Conservation (phyloP, 2,888 invertebrate genomes). For the Galerucella pusilla region DNA sequence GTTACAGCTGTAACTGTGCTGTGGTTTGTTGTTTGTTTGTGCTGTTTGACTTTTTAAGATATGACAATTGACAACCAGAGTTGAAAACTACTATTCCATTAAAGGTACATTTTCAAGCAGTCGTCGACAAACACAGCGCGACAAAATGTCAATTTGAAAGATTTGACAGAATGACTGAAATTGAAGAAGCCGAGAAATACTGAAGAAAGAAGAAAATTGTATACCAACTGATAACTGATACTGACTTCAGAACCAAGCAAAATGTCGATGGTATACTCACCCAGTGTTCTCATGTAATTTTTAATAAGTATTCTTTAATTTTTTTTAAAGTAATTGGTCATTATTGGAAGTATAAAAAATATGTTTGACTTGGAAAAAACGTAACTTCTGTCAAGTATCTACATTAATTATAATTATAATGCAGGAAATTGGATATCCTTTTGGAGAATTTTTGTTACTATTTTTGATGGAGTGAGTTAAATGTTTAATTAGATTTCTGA, state of each 20-base stretch:
- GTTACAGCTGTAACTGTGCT: too few species aligned
- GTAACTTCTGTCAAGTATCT: conserved; percentile 37
- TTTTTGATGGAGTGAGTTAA: conserved; percentile 51
- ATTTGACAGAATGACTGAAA: background rate
- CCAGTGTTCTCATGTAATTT: background rate
- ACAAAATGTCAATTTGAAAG: background rate
- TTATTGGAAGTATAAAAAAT: conserved; percentile 29
- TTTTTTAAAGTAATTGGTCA: background rate
- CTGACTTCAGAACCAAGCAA: conserved; percentile 4
- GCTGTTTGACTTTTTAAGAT: too few species aligned
- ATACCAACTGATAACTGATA: background rate
- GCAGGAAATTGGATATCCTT: conserved; percentile 51
- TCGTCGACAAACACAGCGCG: too few species aligned
- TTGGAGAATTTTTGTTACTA: conserved; percentile 47
- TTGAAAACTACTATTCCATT: too few species aligned
- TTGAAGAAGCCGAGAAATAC: conserved; percentile 4
- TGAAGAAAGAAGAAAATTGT: background rate
- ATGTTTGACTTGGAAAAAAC: conserved; percentile 45
- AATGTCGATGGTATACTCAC: background rate
- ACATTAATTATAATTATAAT: conserved; percentile 51
- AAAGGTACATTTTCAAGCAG: too few species aligned
- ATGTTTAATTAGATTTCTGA: conserved; percentile 19
- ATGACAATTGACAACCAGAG: too few species aligned
- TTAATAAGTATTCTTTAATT: background rate
- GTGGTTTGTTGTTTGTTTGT: background rate